These are phyloP conservation scores for Zaprionus kolodkinae DNA, from an alignment of 1,140 invertebrate genomes.

Conservation along the genomic window DNA sequence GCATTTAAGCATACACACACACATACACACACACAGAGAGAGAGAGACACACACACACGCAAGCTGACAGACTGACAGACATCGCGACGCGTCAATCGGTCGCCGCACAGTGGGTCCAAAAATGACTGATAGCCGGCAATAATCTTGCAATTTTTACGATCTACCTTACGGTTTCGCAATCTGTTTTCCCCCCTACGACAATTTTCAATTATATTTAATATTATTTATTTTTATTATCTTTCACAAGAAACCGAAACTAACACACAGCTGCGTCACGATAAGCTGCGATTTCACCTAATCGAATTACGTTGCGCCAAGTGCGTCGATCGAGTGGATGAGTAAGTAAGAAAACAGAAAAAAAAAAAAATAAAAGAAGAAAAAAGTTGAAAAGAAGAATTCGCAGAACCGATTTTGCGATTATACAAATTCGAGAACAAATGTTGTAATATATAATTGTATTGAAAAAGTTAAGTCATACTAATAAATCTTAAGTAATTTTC, in stretches of 20 bases:
- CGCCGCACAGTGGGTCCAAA: slow-evolving; percentile 61
- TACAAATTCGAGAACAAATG: neutral
- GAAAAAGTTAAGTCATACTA: too few species aligned
- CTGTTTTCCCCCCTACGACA: neutral
- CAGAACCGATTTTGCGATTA: neutral
- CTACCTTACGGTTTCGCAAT: neutral
- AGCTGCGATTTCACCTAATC: slow-evolving; percentile 21
- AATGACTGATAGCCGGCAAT: neutral
- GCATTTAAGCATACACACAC: slow-evolving; percentile 76
- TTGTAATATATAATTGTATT: neutral
- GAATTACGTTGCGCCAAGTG: slow-evolving; percentile 21
- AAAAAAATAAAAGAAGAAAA: neutral
- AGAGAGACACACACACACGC: slow-evolving; percentile 34
- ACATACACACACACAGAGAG: slow-evolving; percentile 41
- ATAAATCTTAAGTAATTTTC: too few species aligned
- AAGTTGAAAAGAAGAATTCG: neutral
- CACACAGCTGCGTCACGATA: slow-evolving; percentile 6
- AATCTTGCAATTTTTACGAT: neutral
- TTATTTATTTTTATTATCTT: slow-evolving; percentile 11
- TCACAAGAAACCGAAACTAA: neutral
- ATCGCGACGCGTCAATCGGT: slow-evolving; percentile 40
- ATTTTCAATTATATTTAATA: neutral
- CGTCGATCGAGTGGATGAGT: slow-evolving; percentile 15
- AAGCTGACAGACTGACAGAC: slow-evolving; percentile 56
- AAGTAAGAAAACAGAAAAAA: neutral